These are phyloP conservation scores for Melangyna quadrimaculata DNA, from an alignment of 2,888 invertebrate species.

Conservation along the genomic window DNA sequence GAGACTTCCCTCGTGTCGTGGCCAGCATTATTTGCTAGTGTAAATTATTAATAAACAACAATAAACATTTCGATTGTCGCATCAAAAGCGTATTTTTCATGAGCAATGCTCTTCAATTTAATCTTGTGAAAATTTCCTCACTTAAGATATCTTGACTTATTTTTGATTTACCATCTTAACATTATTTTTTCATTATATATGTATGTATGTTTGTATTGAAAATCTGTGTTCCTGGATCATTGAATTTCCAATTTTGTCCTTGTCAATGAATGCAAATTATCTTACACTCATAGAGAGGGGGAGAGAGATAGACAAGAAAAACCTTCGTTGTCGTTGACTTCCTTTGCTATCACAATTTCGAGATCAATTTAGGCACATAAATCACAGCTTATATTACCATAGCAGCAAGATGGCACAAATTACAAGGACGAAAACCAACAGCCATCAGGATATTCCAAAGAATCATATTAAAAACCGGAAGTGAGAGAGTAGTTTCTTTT, in stretches of 20 bases:
- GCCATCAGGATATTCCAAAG: constrained; percentile 7
- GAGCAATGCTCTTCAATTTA: background rate
- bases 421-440: constrained; percentile 3
- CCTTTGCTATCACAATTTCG: constrained; percentile 23
- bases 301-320: background rate
- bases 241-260: constrained; percentile 33
- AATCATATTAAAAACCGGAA: constrained; percentile 22
- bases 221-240: constrained; percentile 13
- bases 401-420: constrained; percentile 18
- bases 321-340: background rate
- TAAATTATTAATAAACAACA: too few relatives aligned
- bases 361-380: constrained; percentile 29
- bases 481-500: constrained; percentile 6
- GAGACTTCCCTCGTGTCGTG: too few relatives aligned
- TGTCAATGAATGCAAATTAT: constrained; percentile 36
- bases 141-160: background rate
- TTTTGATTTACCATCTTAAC: constrained; percentile 21
- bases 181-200: constrained; percentile 5
- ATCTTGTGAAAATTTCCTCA: background rate
- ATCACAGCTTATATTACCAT: constrained; percentile 24
- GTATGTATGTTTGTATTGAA: background rate
- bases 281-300: background rate
- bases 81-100: background rate
- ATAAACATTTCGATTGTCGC: background rate
- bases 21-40: too few relatives aligned